Evolutionary conservation across 2,797 vertebrate genomes (phyloP).

Genomic region (Brachyrhaphis roseni): DNA sequence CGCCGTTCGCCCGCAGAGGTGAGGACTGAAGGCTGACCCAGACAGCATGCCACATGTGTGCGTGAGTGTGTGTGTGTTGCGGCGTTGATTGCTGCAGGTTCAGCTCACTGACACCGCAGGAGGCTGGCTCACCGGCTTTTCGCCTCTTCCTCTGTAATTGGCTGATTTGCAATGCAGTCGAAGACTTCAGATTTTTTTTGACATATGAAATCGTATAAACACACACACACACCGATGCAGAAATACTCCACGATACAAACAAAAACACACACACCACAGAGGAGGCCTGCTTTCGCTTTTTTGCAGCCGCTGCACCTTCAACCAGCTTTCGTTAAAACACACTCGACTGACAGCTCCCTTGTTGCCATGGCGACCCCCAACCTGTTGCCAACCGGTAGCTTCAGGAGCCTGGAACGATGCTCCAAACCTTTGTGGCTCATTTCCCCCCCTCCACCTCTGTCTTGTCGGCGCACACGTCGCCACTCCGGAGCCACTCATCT

Average conservation of each 20-base stretch:
- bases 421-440: constrained; percentile 25
- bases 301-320: constrained; percentile 37
- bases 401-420: constrained; percentile 34
- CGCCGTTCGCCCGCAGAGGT: constrained; percentile 2
- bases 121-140: constrained; percentile 28
- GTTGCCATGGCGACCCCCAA: constrained; percentile 72
- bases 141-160: constrained; percentile 60
- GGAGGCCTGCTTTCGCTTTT: constrained; percentile 8
- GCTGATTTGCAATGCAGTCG: constrained; percentile 59
- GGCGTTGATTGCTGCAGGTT: neutral
- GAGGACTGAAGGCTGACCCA: constrained; percentile 31
- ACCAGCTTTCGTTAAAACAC: constrained; percentile 63
- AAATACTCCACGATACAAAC: constrained; percentile 18
- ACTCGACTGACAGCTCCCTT: constrained; percentile 54
- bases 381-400: constrained; percentile 65
- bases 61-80: neutral
- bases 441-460: neutral
- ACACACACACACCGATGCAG: constrained; percentile 18
- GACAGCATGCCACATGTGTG: constrained; percentile 5
- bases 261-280: constrained; percentile 5
- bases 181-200: constrained; percentile 30
- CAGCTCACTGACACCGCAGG: constrained; percentile 34
- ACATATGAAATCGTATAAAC: constrained; percentile 22
- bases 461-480: constrained; percentile 38
- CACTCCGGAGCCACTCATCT: constrained; percentile 46